Evolutionary conservation across 1,140 invertebrate genomes (phyloP).

Genomic region (Camponotus pennsylvanicus): DNA sequence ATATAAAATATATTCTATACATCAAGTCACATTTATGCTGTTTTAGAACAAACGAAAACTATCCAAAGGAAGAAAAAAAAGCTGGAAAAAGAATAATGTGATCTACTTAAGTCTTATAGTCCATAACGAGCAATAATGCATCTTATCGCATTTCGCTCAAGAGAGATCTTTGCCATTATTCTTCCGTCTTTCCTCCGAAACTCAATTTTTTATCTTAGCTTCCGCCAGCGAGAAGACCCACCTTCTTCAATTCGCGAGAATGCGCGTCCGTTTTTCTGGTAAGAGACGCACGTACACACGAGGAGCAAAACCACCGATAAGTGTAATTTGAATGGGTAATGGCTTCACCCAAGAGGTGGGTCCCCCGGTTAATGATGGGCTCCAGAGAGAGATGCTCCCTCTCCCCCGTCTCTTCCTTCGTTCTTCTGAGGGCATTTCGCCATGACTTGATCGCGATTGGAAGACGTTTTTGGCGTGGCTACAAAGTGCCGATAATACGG

Average conservation of each 20-base stretch:
- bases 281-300: constrained; percentile 71
- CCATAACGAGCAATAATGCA: neutral
- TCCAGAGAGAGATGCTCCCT: constrained; percentile 63
- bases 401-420: neutral
- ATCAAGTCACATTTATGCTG: neutral
- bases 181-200: neutral
- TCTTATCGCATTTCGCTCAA: neutral
- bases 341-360: constrained; percentile 74
- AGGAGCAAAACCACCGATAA: constrained; percentile 75
- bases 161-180: constrained; percentile 1
- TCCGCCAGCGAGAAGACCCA: constrained; percentile 2
- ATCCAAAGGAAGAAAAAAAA: neutral
- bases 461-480: constrained; percentile 61
- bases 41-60: neutral
- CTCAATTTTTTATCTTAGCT: constrained; percentile 21
- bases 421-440: constrained; percentile 31
- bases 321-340: constrained; percentile 82
- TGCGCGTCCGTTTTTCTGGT: constrained; percentile 68
- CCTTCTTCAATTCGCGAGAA: constrained; percentile 35
- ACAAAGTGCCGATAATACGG: constrained; percentile 53
- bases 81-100: neutral
- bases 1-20: too few species aligned
- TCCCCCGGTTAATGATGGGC: constrained; percentile 78
- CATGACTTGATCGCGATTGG: constrained; percentile 61
- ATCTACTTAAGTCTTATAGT: neutral